Conservation (phyloP, 92 coral and sea anemone species). For the Epizoanthus illoricatus region DNA sequence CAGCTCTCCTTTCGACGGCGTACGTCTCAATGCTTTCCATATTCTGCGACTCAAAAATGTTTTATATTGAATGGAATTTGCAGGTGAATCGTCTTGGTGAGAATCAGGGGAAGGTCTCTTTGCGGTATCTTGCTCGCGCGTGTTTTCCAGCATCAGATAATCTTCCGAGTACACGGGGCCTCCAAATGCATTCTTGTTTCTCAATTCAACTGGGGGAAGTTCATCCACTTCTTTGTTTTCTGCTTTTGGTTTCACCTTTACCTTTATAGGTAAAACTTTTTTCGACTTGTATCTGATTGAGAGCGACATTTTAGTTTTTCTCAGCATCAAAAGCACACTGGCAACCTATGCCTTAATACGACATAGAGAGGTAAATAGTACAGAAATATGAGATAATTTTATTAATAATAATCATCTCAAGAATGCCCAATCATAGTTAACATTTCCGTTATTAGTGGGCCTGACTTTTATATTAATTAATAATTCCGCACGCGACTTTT, state of each 20-base stretch:
- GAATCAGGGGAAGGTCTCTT: neutral
- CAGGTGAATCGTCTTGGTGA: neutral
- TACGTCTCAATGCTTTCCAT: conserved; percentile 9
- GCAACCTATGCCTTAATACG: no score
- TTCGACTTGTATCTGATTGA: neutral
- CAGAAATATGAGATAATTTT: no score
- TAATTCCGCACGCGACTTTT: no score
- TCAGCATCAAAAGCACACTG: no score
- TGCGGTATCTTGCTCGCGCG: neutral
- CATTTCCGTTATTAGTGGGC: no score
- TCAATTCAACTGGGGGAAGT: neutral
- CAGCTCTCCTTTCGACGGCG: conserved; percentile 9
- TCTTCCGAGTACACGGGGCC: conserved; percentile 1
- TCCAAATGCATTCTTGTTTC: neutral
- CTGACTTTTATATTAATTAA: no score
- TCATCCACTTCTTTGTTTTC: neutral
- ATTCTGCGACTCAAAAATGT: neutral
- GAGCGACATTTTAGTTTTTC: neutral
- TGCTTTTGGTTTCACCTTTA: conserved; percentile 2
- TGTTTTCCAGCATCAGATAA: conserved; percentile 3
- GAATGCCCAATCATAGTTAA: no score
- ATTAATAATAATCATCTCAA: no score
- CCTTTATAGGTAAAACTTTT: neutral
- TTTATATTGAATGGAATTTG: neutral
- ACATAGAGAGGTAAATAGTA: no score